Base-by-base conservation (phyloP, 2,797 vertebrate species). In the Dromococcyx pavoninus region DNA sequence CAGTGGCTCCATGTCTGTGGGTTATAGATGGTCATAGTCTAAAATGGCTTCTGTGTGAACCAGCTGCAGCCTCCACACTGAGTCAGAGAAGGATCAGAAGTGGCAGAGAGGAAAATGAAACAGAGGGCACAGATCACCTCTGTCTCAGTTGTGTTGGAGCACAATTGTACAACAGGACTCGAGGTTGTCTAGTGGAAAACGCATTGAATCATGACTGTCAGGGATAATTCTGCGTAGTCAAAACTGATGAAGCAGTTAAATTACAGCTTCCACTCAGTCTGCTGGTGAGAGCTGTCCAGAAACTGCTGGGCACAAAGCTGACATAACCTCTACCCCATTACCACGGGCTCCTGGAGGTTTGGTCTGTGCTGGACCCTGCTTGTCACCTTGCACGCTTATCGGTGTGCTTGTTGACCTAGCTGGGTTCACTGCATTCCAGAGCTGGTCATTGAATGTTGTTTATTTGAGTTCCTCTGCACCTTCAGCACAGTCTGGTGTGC, bases 401-500 rank as follows among this genome's bases (percentile, higher is more conserved):
- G 0, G 35, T 69, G 70, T 50, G 69, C 46, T 84, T 84, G 76
- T 93, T 95, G 92, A 96, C 67, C 60, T 91, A 78, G 44, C 89
- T 74, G 53, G 33, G 91, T 62, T 93, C 44, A 24, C 83, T 76
- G 88, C 89, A 82, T 95, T 95, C 93, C 91, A 44, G 73, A 81
- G 53, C 79, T 84, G 87, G 51, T 85, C 15, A 7, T 1, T 89
- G 51, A 62, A 25, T 71, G 71, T 44, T 89, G 54, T 93, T 93
- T 89, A n/a, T 94, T 88, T 91, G 83, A 95, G 94, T 96, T 97
- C 86, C 77, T 95, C 62, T 57, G 76, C 73, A 79, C 67, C 43
- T 93, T 61, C 85, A 79, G 86, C 72, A 69, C 48, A 74, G 73
- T 54, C 64, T 1, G 2, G 11, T 51, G 17, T 46, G 37, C 44